Base-by-base conservation (phyloP, 1,140 invertebrate genomes). In the Drosophila funebris region DNA sequence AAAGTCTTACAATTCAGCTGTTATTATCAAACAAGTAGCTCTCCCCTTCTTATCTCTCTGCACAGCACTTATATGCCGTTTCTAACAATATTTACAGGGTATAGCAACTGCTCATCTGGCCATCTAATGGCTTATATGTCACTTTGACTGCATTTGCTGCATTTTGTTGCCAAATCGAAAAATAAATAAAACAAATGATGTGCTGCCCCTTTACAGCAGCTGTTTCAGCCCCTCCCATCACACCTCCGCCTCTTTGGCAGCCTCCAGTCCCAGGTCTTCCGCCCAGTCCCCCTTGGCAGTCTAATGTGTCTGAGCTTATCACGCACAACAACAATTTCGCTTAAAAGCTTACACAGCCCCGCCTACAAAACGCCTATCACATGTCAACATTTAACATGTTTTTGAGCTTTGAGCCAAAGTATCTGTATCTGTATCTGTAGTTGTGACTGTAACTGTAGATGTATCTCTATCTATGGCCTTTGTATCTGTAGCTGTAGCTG, bases 171-270 rank as follows among this genome's bases (percentile, higher is more conserved):
- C 78, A 88, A 87, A 87, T 88, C 82, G 82, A 88, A 76, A 88
- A 88, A 88, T 88, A 87, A 87, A 88, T 88, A 88, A 82, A 78
- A 87, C 83, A 87, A 87, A 87, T 87, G 82, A 82, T 78, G 63
- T 33, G 68, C 53, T 54, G 63, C 53, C 50, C 56, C 61, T 11
- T 8, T 33, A 56, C 50, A 66, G 63, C 63, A 56, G 43, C 33
- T 58, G 43, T 14, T 44, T 27, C 7, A 27, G 3, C 13, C n/a
- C 11, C 22, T 6, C 18, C 18, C n/a, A 4, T 29, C n/a, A 4
- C 41, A 37, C 46, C 50, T 37, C 29, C 24, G 11, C 22, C 43
- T n/a, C 2, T 22, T 1, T 0, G 62, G 46, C 18, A 27, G 11
- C 27, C 58, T 36, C 20, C 57, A 33, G 18, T 1, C 11, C 11